phyloP scores from a whole-genome alignment of 2,113 vertebrate species.

The Bubo blakistoni region DNA sequence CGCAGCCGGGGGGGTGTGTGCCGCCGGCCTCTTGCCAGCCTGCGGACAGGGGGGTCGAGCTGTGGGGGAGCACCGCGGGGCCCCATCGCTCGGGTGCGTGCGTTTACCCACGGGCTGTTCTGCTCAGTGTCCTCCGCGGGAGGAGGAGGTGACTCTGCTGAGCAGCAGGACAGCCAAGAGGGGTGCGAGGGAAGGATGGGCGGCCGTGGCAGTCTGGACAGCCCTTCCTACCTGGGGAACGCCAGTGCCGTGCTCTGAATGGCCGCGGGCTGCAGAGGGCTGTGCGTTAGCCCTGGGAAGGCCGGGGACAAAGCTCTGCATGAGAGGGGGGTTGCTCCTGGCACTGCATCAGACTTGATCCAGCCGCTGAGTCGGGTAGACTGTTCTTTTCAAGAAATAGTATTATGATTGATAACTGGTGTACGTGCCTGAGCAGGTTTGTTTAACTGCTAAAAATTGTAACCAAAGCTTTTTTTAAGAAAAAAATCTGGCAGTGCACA shows the following conservation, averaged over 20 bases:
- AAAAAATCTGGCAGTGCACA: no score
- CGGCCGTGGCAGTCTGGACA: not conserved
- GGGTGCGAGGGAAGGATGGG: not conserved
- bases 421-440: not conserved
- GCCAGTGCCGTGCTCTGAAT: accelerated
- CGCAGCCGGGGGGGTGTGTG: not conserved
- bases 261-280: not conserved
- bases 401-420: no score
- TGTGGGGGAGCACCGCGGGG: no score
- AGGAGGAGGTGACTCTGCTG: no score
- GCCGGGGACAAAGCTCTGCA: no score
- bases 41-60: no score
- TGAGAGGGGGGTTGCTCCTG: not conserved
- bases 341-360: not conserved
- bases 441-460: not conserved
- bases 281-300: not conserved
- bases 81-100: accelerated
- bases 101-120: no score
- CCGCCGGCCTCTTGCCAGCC: no score
- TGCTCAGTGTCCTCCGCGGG: not conserved
- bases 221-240: not conserved
- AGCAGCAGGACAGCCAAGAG: not conserved
- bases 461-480: not conserved
- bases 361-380: not conserved
- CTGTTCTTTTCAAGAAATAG: not conserved